Conservation (phyloP, 2,888 invertebrate genomes). For the Tholera decimalis region DNA sequence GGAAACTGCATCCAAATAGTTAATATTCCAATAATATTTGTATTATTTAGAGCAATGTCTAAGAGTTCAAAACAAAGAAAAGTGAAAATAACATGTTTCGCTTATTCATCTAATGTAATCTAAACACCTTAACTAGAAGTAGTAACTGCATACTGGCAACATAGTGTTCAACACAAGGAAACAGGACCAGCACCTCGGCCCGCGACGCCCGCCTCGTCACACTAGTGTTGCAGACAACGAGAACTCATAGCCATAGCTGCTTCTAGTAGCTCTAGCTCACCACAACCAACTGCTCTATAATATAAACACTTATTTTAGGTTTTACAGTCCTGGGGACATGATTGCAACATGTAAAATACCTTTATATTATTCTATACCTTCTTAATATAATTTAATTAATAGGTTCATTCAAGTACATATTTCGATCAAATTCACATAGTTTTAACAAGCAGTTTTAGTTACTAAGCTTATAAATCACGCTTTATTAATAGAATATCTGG, state of each 20-base stretch:
- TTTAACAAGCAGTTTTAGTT: slow-evolving; percentile 3
- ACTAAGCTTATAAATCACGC: background rate
- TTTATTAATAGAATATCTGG: slow-evolving; percentile 12
- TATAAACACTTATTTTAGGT: no score
- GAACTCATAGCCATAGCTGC: background rate
- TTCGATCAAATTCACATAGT: slow-evolving; percentile 12
- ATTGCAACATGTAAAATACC: no score
- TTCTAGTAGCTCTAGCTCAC: background rate
- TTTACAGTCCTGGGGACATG: no score
- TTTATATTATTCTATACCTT: no score
- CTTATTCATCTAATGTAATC: slow-evolving; percentile 54
- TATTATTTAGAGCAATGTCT: slow-evolving; percentile 8
- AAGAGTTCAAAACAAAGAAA: slow-evolving; percentile 24
- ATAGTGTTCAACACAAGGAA: slow-evolving; percentile 18
- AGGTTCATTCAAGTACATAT: no score
- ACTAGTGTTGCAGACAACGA: background rate
- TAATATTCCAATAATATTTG: background rate
- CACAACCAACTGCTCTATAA: background rate
- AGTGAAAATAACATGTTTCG: slow-evolving; percentile 44
- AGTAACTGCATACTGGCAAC: slow-evolving; percentile 56
- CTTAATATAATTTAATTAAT: no score
- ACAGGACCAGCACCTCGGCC: background rate
- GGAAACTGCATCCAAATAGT: slow-evolving; percentile 1
- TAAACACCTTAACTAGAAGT: slow-evolving; percentile 44
- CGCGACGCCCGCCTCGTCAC: background rate